Evolutionary conservation across 2,113 vertebrate genomes (phyloP).

Genomic region (Bucco capensis): DNA sequence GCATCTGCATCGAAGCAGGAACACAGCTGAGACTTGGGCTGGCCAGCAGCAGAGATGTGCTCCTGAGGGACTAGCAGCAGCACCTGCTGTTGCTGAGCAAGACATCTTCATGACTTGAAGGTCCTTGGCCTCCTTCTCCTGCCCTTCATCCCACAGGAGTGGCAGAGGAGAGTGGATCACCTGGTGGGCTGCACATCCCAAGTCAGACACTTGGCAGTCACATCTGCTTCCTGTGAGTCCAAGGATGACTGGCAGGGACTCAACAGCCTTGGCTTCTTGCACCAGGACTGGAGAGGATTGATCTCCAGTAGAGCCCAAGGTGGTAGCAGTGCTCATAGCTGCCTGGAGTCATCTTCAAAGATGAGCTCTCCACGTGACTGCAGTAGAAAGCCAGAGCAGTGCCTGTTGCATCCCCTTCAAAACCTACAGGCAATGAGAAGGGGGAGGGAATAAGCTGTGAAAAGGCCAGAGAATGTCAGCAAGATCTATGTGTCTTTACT

Average conservation of each 20-base stretch:
- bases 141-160: neutral
- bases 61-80: neutral
- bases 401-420: neutral
- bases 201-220: rapidly evolving
- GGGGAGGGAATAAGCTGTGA: neutral
- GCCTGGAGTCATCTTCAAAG: neutral
- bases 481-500: neutral
- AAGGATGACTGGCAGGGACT: rapidly evolving
- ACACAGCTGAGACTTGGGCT: neutral
- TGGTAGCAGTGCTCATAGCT: rapidly evolving
- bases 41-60: neutral
- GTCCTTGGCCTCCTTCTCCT: no score
- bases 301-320: neutral
- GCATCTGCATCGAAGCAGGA: neutral
- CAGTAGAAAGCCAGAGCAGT: neutral
- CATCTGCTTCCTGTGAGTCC: neutral
- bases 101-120: no score
- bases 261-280: neutral
- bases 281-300: neutral
- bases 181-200: neutral
- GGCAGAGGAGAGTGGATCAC: neutral
- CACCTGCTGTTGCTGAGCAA: neutral
- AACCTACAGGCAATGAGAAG: neutral
- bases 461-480: neutral
- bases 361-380: neutral